Base-by-base conservation (phyloP, 2,113 vertebrate genomes). In the Grallaria varia region DNA sequence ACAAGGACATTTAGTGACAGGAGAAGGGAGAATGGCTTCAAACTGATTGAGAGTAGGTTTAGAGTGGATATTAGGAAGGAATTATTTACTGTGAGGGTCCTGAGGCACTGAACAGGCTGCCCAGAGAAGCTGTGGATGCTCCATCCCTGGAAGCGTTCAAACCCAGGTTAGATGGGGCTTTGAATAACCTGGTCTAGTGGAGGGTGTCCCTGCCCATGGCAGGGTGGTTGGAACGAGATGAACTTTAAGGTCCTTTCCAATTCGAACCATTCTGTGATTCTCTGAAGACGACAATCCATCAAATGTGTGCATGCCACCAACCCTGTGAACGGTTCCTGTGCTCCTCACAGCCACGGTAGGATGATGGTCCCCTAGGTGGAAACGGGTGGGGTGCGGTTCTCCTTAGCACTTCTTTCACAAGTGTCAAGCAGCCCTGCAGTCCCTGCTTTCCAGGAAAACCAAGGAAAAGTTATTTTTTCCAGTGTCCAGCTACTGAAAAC, bases 121-220 rank as follows among this genome's bases (percentile, higher is more conserved):
- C 50, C 37, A 59, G 44, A 39, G 23, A 52, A 24, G 4, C 37
- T 67, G 33, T 45, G 33, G 15, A 0, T 45, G 8, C 7, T 10
- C 15, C 12, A 30, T 8, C 19, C 53, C 23, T 59, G 52, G 23
- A 74, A 44, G 7, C 30, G 33, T 10, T 21, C n/a, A 60, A 40
- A 45, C 24, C 45, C 10, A 18, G 39, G 10, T 1, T 60, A 45
- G 53, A 68, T 8, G 20, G 5, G 13, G 6, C 16, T 89, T 39
- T 17, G 20, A 60, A 21, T 0, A 0, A 58, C 31, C 27, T 82
- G 45, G 9, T 17, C 28, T 8, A 30, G 16, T 12, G 28, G 20
- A 45, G 40, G 8, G 1, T 60, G 23, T 31, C 20, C 39, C 30
- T 60, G 13, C 4, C 19, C 20, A n/a, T 30, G 13, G 45, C 20